Evolutionary conservation across 53 echinoderm and acorn worm species (phyloP).

Genomic region (Echinometra lucunter): DNA sequence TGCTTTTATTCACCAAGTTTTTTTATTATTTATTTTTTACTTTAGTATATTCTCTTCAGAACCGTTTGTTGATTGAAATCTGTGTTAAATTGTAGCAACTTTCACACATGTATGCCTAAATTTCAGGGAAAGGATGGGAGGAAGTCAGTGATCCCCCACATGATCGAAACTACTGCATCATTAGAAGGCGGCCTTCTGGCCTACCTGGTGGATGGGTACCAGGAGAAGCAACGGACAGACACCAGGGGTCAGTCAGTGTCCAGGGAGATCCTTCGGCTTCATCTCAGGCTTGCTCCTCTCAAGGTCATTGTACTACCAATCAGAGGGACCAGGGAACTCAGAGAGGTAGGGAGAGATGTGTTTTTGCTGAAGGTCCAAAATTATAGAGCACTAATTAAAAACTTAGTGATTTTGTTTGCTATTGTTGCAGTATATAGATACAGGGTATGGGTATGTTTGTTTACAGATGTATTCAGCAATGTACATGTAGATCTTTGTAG

Average conservation of each 20-base stretch:
- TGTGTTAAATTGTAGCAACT: not conserved
- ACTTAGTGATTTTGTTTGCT: too few relatives aligned
- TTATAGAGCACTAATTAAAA: too few relatives aligned
- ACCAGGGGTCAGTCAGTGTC: conserved; percentile 61
- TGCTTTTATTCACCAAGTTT: too few relatives aligned
- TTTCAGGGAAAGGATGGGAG: conserved; percentile 82
- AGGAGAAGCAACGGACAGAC: conserved; percentile 74
- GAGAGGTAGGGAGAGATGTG: conserved; percentile 49
- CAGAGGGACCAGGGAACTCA: conserved; percentile 61
- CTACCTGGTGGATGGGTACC: conserved; percentile 82
- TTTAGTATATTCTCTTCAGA: not conserved
- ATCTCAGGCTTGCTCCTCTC: conserved; percentile 81
- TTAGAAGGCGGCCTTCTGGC: conserved; percentile 91
- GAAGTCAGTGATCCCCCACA: conserved; percentile 76
- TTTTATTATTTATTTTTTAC: too few relatives aligned
- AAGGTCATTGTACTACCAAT: conserved; percentile 81
- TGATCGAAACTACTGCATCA: conserved; percentile 77
- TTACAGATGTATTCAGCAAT: not conserved
- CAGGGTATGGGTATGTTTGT: too few relatives aligned
- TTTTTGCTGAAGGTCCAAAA: not conserved
- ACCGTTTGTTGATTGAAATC: not conserved
- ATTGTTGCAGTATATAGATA: too few relatives aligned
- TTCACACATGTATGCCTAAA: not conserved
- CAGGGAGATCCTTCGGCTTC: conserved; percentile 67
- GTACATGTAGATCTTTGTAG: not conserved